Percentiles rank a stretch among this genome's conserved stretches.
Conservation (phyloP, 2,888 invertebrate species). For the Polymixis flavicincta region DNA sequence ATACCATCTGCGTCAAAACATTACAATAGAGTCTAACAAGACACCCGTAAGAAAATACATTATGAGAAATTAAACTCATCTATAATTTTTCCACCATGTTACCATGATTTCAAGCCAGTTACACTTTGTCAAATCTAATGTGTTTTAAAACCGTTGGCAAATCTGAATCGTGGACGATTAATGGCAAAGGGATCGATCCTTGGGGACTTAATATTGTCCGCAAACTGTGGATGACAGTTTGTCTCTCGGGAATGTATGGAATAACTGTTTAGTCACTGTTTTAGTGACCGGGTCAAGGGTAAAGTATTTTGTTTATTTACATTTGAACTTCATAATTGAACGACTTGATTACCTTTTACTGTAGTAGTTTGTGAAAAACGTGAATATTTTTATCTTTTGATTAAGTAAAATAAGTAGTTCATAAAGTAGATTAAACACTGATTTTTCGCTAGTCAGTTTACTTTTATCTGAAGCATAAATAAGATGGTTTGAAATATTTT, state of each 20-base stretch:
- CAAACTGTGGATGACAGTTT: constrained; percentile 12
- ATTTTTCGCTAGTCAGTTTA: too few relatives aligned
- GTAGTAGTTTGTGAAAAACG: neutral
- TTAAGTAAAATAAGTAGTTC: neutral
- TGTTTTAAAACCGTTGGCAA: constrained; percentile 13
- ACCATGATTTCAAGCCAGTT: neutral
- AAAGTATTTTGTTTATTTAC: constrained; percentile 6
- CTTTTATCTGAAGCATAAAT: too few relatives aligned
- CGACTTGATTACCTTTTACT: too few relatives aligned
- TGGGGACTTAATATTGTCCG: constrained; percentile 13
- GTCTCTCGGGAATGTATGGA: neutral
- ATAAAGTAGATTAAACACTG: neutral
- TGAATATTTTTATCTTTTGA: neutral
- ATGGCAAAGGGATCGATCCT: constrained; percentile 19
- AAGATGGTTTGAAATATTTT: too few relatives aligned
- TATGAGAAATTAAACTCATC: neutral
- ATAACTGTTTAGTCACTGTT: constrained; percentile 14
- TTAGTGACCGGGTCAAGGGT: constrained; percentile 16
- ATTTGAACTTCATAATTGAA: neutral
- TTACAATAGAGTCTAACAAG: neutral
- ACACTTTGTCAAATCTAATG: neutral
- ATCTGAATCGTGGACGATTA: neutral
- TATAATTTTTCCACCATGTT: too few relatives aligned
- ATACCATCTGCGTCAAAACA: neutral
- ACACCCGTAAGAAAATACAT: neutral